Evolutionary conservation across 2,797 vertebrate species (phyloP), one percentile per base, ranked within the genome.

Genomic region (Lemur catta): DNA sequence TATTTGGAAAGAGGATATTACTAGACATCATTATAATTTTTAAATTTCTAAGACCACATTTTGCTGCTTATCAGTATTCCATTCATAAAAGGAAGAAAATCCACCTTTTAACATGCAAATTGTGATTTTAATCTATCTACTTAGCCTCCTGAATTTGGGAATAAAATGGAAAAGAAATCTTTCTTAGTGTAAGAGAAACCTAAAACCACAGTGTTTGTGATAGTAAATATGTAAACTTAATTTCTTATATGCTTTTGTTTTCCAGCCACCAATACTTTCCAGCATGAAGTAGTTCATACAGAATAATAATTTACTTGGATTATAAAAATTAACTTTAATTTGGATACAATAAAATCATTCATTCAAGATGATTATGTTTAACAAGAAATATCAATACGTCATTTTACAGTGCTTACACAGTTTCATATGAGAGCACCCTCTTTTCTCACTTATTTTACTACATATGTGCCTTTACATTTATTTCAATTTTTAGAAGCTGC

Each of bases 291-390:
- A 43, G 24, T 35, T 92, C 7, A 74, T 84, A n/a, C 33, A 89
- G 74, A 92, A 74, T 61, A 46, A 74, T 89, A 43, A 72, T 8
- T 82, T 90, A 80, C 4, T 72, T 80, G 28, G 38, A 72, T 81
- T 80, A 79, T 57, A 38, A 84, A 81, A 89, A 75, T 17, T 48
- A 85, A 92, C 57, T 90, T 80, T 59, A 92, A 71, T 85, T 75
- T 95, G 15, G 30, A 72, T 81, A 48, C 3, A 65, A 59, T 74
- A n/a, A 82, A 86, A 20, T 69, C 59, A 91, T 92, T 69, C 14
- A 80, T 78, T 92, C 26, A 63, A 57, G 59, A 50, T 48, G n/a
- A 78, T 91, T 80, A 46, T 69, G 72, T 75, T 92, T 92, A 92
- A 78, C 89, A 57, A 48, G 46, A 93, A 87, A 92, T 59, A 59